Conservation (phyloP, 2,113 vertebrate species). For the Catharus minimus region DNA sequence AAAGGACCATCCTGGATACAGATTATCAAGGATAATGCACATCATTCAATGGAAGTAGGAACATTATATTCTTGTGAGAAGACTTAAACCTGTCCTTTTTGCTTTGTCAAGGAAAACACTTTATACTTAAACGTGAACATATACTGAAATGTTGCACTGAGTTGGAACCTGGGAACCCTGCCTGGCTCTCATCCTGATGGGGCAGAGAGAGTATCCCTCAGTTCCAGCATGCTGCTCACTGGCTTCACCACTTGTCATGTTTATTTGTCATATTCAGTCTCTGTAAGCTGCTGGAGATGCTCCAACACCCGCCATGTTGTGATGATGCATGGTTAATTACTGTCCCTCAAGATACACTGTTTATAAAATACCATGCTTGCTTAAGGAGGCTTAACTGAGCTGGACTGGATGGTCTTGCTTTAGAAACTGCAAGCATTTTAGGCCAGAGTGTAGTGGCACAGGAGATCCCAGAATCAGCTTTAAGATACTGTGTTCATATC, state of each 20-base stretch:
- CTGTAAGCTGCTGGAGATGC: not conserved
- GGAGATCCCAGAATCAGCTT: not conserved
- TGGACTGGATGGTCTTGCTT: not conserved
- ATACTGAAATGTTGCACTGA: not conserved
- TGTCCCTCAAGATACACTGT: not conserved
- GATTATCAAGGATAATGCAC: not conserved
- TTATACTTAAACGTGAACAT: not conserved
- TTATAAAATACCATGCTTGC: not conserved
- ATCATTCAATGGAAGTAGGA: not conserved
- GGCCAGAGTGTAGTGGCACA: not conserved
- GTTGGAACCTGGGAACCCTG: not conserved
- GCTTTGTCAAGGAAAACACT: not conserved
- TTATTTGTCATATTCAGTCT: not conserved
- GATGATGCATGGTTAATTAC: not conserved
- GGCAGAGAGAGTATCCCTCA: not conserved
- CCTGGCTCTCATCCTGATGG: not conserved
- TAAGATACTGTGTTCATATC: not conserved
- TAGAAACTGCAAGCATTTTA: not conserved
- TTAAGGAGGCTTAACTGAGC: not conserved
- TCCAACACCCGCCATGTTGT: not conserved
- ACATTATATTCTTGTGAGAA: accelerated
- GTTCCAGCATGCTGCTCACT: not conserved
- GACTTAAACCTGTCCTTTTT: not conserved
- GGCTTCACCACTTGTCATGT: not conserved
- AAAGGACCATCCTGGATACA: not conserved